Evolutionary conservation across 2,113 vertebrate genomes (phyloP).

Genomic region (Odobenus rosmarus): DNA sequence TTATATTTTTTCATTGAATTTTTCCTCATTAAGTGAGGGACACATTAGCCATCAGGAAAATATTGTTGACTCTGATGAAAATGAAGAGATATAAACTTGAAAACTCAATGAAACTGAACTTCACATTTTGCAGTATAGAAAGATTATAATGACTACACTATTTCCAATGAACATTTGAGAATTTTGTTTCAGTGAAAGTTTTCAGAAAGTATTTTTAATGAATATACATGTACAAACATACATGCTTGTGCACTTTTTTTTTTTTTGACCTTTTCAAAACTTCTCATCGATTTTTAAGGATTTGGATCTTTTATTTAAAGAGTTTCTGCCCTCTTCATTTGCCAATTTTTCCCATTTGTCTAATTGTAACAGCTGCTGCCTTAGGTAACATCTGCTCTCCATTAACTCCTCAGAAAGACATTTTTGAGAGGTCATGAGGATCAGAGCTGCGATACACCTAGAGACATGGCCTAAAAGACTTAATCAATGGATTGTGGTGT

Average conservation of each 20-base stretch:
- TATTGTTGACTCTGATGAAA: neutral
- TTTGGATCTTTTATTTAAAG: conserved; percentile 53
- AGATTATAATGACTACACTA: neutral
- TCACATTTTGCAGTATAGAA: neutral
- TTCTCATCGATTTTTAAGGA: conserved; percentile 36
- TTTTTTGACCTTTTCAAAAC: conserved; percentile 53
- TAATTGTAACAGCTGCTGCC: conserved; percentile 76
- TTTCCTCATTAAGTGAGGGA: neutral
- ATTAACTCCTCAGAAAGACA: conserved; percentile 75
- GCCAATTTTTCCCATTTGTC: conserved; percentile 67
- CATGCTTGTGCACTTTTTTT: neutral
- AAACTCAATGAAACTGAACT: conserved; percentile 17
- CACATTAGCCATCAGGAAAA: neutral
- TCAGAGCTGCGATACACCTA: conserved; percentile 22
- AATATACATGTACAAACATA: neutral
- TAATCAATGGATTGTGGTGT: neutral
- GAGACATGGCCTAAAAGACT: conserved; percentile 41
- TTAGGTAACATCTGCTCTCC: conserved; percentile 76
- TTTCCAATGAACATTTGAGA: conserved; percentile 12
- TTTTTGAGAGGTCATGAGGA: conserved; percentile 65
- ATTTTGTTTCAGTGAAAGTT: conserved; percentile 21
- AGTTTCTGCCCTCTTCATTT: conserved; percentile 52
- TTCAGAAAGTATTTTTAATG: conserved; percentile 25
- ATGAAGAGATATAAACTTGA: neutral
- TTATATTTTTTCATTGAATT: neutral